Evolutionary conservation across 2,888 invertebrate genomes (phyloP), one percentile per base, ranked within the genome.

Genomic region (Cerceris rybyensis): DNA sequence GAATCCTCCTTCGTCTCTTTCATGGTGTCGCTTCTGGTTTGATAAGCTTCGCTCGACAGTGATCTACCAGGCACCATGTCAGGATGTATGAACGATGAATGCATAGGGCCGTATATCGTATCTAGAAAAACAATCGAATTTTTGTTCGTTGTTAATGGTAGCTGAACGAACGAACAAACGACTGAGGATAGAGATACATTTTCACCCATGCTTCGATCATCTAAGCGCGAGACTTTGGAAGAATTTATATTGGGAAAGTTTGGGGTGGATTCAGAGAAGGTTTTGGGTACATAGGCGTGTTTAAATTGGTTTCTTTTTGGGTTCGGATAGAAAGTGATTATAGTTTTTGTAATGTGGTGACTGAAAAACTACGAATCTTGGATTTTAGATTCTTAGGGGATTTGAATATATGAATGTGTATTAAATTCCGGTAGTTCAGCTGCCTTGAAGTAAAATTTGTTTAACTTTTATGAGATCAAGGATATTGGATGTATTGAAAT

Each of bases 121-220:
- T 85, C 85, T 85, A 84, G 77, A 85, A 85, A 85, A 80, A 86
- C n/a, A 85, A 85, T 79, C 64, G 80, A 82, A 78, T 81, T 70
- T 70, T 76, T 75, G 63, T 58, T 63, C 72, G 49, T 42, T 65
- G 68, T 84, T 84, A 81, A 42, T 81, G 60, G 9, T 59, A 59
- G 50, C 59, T 17, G 17, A 14, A 17, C 57, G 59, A 52, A 46
- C 67, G 59, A 49, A 28, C 42, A 54, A 70, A 70, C 75, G 57
- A 82, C 59, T 71, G 70, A 61, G 73, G 69, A 76, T 71, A 70
- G 55, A 75, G 65, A 82, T 58, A 76, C 57, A 75, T 55, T 58
- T 52, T 65, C 71, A 59, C 68, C 79, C 79, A 84, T 84, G 81
- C 84, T 81, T 64, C 61, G 68, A 55, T 68, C 50, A 63, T 73